A percentile compares a stretch with the other conserved stretches of the same genome.
These are phyloP conservation scores for Mohoua ochrocephala DNA, from an alignment of 2,113 vertebrate species.

Conservation along the genomic window DNA sequence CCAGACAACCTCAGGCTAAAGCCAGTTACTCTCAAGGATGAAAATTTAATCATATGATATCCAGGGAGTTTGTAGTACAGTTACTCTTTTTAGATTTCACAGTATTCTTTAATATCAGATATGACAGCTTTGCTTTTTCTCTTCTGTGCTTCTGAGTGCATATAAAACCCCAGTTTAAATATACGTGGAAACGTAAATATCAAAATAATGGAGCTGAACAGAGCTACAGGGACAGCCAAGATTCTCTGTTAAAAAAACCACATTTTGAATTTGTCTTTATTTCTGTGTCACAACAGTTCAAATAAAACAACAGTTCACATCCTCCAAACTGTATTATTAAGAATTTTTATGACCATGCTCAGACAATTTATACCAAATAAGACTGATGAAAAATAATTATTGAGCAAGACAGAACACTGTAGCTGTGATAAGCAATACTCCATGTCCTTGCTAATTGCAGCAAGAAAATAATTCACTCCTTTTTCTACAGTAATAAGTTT, in stretches of 20 bases:
- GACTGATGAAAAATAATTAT: not conserved
- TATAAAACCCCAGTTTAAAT: not conserved
- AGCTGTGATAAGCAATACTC: not conserved
- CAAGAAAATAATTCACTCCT: not conserved
- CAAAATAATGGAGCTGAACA: not conserved
- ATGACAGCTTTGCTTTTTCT: not conserved
- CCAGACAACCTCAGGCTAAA: not conserved
- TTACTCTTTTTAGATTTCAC: not conserved
- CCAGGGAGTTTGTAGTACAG: not conserved
- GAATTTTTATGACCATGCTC: not conserved
- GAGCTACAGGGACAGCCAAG: not conserved
- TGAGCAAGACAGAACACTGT: not conserved
- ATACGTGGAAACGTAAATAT: not conserved
- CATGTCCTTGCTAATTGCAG: not conserved
- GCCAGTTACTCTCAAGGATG: rapidly evolving
- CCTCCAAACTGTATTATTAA: not conserved
- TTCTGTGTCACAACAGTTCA: not conserved
- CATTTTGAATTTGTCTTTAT: not conserved
- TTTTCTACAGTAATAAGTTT: not conserved
- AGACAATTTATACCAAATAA: not conserved
- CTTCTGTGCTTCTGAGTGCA: not conserved
- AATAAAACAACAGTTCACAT: not conserved
- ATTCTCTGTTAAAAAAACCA: not conserved
- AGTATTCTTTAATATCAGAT: not conserved
- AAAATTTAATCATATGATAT: not conserved